Evolutionary conservation across 2,888 invertebrate genomes (phyloP), one percentile per base, ranked within the genome.

Genomic region (Hydrotaea diabolus): DNA sequence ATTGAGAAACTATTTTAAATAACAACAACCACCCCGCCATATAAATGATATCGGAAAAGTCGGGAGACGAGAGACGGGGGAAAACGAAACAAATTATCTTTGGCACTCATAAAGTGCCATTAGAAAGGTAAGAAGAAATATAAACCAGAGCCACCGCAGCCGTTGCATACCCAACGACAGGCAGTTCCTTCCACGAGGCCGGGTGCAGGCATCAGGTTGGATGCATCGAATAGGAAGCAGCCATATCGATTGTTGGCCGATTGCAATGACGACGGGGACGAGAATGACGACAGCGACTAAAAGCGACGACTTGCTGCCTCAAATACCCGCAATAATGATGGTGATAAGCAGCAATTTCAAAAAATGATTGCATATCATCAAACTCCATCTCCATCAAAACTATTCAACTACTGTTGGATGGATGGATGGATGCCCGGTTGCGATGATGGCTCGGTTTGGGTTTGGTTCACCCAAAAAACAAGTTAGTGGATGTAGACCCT

Each of bases 341-440:
- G 85, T 85, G 85, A 85, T 85, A 85, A 85, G 85, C 82, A 85
- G 85, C 77, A 85, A 85, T 85, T 85, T 85, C 69, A 69, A 46
- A 77, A 69, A 31, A 21, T 79, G 79, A 85, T 85, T 85, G 85
- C 85, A 85, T 85, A 85, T 85, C 79, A 85, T 82, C 82, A 85
- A 80, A 80, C 82, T 74, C 82, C 85, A 85, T 85, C 85, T 82
- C 77, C 80, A 82, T 77, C 74, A 85, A 76, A 82, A 82, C 82
- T 82, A 82, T 82, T 69, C 64, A 79, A 85, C 82, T 82, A 81
- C 85, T 82, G 77, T 85, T 79, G 62, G 82, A 73, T 66, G 82
- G 39, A 5, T 36, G 39, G 64, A n/a, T 39, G 17, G 66, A 9
- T 13, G 23, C 19, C 5, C n/a, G 62, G 15, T 59, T 11, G 13